A percentile compares a stretch with the other conserved stretches of the same genome.
Conservation (phyloP, 92 coral and sea anemone species). For the Porites cylindrica region DNA sequence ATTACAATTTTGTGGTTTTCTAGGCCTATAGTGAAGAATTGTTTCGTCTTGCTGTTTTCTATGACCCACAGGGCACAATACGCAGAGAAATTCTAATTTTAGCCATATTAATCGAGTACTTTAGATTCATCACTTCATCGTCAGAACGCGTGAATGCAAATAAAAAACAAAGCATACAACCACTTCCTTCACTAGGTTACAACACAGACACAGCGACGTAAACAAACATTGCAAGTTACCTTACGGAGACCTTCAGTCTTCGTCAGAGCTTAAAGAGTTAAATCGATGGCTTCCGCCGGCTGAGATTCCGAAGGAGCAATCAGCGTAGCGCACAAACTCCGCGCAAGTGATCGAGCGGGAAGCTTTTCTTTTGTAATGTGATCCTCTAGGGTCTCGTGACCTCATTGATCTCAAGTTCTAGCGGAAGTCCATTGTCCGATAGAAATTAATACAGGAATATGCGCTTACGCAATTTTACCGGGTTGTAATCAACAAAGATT, state of each 20-base stretch:
- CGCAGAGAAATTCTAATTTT: slow-evolving; percentile 35
- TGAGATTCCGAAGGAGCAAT: not conserved
- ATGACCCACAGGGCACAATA: slow-evolving; percentile 39
- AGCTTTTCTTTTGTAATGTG: not conserved
- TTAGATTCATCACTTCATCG: not conserved
- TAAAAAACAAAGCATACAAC: not conserved
- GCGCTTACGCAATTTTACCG: too few species aligned
- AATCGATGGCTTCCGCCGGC: not conserved
- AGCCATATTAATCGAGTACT: not conserved
- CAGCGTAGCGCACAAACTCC: not conserved
- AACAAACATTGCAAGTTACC: slow-evolving; percentile 18
- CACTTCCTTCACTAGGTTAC: not conserved
- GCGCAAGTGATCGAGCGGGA: not conserved
- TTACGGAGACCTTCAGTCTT: not conserved
- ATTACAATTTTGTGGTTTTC: slow-evolving; percentile 16
- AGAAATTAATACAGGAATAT: too few species aligned
- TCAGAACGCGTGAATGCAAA: not conserved
- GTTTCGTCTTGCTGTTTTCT: slow-evolving; percentile 16
- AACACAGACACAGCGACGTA: not conserved
- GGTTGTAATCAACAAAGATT: too few species aligned
- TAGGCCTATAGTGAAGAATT: slow-evolving; percentile 2
- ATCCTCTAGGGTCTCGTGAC: too few species aligned
- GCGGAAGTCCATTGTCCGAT: too few species aligned
- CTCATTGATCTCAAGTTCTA: too few species aligned
- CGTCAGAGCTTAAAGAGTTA: not conserved